Evolutionary conservation across 23 tunicate species (phyloP), one percentile per base, ranked within the genome.

Genomic region (Styela plicata): DNA sequence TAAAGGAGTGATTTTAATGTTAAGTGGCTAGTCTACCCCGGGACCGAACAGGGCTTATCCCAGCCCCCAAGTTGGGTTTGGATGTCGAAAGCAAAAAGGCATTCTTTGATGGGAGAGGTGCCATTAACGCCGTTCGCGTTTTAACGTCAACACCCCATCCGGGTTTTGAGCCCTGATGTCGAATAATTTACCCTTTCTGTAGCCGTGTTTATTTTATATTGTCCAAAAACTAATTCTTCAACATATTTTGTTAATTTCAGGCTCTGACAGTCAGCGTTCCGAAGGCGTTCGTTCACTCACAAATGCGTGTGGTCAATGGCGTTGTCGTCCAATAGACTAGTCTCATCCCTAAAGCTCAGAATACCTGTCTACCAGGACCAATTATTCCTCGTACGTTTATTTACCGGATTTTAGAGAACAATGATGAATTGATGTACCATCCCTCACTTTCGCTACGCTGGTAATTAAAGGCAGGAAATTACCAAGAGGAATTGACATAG

Each of bases 301-400:
- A 88, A 21, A 74, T 91, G 23, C 96, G 96, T 25, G 87, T 91
- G 35, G 87, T 86, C 77, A 91, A 91, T 67, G 96, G 96, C 23
- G 84, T 86, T n/a, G 80, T 91, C 29, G 96, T 91, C 30, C 96
- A 78, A 80, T 91, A 83, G 69, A 67, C 80, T 24, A 26, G 66
- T 53, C 77, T 71, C 77, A 71, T 71, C 77, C 77, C 34, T 71
- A 71, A 71, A 71, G 77, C 77, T 71, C 77, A 71, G 36, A 71
- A 17, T 30, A 34, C 34, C 35, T 71, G 77, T 71, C 37, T 17
- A 5, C 37, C 17, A 28, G 77, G 29, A 33, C 35, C 17, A 71
- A 71, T 71, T 71, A 71, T 71, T 71, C 34, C 77, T 28, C 32
- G 57, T 71, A 33, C 32, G 34, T 71, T 33, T 71, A 71, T 71